Base-by-base conservation (phyloP, 2,113 vertebrate species). In the Amphiprion percula region DNA sequence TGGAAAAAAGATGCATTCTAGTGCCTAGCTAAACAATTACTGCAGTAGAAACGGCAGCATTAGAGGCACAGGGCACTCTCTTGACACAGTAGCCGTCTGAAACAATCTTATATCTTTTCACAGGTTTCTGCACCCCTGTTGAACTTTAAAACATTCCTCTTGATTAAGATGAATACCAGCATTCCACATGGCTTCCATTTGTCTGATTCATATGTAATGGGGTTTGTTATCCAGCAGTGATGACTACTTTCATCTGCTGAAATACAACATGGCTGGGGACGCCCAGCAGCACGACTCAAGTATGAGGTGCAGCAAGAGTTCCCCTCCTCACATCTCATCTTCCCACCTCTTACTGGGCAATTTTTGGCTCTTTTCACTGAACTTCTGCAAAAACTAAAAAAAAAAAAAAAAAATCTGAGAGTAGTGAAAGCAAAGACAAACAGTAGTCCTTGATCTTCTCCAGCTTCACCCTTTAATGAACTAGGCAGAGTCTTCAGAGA, bases 21-120 rank as follows among this genome's bases (percentile, higher is more conserved):
- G 75, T 79, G 58, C 55, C 23, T 41, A 85, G 76, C 61, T 67
- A 79, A 89, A 89, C 79, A 84, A 87, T 87, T 83, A 75, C 68
- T 54, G 68, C 70, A 83, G 80, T 21, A 9, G 41, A 68, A 80
- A 58, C 64, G 63, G 75, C 53, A 68, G 72, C 65, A 72, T 65
- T 10, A 49, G 49, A 24, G 63, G 86, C 52, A 17, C 28, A 5
- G 17, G n/a, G 33, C 8, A 16, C 64, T 69, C 65, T 75, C 77
- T 37, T n/a, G 1, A 69, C 47, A 74, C 24, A 54, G 19, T 63
- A 44, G 39, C 50, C 39, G 61, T 58, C 8, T 1, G 54, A 73
- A 26, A 44, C 52, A 60, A 66, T 47, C 63, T 64, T 10, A 9
- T 58, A 64, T 65, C 67, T 61, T 62, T 70, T 26, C 53, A 56